Evolutionary conservation across 2,888 invertebrate species (phyloP).

Genomic region (Megalurothrips usitatus): DNA sequence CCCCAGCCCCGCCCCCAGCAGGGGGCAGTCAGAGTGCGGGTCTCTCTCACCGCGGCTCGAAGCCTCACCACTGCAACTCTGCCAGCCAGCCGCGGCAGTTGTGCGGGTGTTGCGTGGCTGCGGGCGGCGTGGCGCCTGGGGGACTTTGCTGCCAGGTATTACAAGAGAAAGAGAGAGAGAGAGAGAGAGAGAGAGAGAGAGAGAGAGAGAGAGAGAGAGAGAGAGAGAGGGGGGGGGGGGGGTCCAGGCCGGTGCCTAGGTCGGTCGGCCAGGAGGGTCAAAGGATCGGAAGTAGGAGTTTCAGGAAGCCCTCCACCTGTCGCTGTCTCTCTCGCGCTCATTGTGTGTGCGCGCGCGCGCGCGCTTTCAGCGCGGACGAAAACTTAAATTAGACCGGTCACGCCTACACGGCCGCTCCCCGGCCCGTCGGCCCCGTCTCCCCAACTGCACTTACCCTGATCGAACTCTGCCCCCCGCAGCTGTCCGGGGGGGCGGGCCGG

Average conservation of each 20-base stretch:
- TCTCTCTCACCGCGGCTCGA: not conserved
- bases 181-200: too few species aligned
- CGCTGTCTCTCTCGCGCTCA: not conserved
- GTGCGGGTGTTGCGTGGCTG: too few species aligned
- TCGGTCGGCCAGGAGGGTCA: too few species aligned
- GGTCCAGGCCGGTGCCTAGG: too few species aligned
- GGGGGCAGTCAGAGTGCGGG: not conserved
- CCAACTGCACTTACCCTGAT: not conserved
- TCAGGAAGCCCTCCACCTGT: not conserved
- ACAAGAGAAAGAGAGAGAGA: too few species aligned
- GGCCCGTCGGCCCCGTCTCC: not conserved
- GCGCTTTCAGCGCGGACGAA: conserved; percentile 1
- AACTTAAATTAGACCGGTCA: conserved; percentile 25
- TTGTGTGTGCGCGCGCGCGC: not conserved
- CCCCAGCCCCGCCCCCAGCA: not conserved
- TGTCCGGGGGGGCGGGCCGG: not conserved
- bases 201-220: too few species aligned
- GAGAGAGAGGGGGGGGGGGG: too few species aligned
- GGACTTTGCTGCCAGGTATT: too few species aligned
- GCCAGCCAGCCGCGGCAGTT: too few species aligned
- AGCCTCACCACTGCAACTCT: too few species aligned
- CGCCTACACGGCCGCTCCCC: not conserved
- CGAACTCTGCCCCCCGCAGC: not conserved
- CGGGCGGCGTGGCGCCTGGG: too few species aligned
- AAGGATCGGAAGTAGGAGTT: too few species aligned